Base-by-base conservation (phyloP, 1,140 invertebrate genomes). In the Camponotus vicinus region DNA sequence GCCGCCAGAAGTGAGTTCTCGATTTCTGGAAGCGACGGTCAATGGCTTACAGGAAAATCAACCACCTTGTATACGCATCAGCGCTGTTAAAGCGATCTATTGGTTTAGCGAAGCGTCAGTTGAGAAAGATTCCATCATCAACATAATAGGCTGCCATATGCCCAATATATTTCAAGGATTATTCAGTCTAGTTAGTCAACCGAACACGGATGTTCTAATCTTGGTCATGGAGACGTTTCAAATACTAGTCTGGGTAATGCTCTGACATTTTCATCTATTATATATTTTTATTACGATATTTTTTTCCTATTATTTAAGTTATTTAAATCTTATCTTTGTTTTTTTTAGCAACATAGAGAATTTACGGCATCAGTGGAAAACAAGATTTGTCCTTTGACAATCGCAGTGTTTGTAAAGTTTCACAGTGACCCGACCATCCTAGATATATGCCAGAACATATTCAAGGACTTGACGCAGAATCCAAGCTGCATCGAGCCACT, bases 321-420 rank as follows among this genome's bases (percentile, higher is more conserved):
- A n/a, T 13, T 40, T 32, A 2, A 15, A 71, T 59, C 11, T 63
- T 69, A 49, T 57, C 27, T 27, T 66, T 34, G 1, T 76, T 40
- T 88, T 93, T 93, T 90, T 52, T 91, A 97, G 96, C 94, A 98
- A 70, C 97, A 98, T 94, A 94, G 96, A 64, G 94, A 95, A 45
- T 97, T 97, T 91, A 97, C 97, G 5, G 96, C 96, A 37, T 95
- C 96, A 15, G 94, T 96, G 27, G 97, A 97, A 91, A 94, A 92
- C 21, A 97, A 97, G 94, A 95, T 98, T 6, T 96, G 96, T 64
- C 97, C 97, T 1, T 91, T 98, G 52, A 96, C 97, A 7, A 97
- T 98, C 85, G 97, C 97, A 21, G 96, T 97, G 1, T 97, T 98
- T 92, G 94, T 98, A 0, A 97, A 97, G 92, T 97, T 95, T 87